Conservation (phyloP, 2,888 invertebrate species). For the Oscheius sp. region DNA sequence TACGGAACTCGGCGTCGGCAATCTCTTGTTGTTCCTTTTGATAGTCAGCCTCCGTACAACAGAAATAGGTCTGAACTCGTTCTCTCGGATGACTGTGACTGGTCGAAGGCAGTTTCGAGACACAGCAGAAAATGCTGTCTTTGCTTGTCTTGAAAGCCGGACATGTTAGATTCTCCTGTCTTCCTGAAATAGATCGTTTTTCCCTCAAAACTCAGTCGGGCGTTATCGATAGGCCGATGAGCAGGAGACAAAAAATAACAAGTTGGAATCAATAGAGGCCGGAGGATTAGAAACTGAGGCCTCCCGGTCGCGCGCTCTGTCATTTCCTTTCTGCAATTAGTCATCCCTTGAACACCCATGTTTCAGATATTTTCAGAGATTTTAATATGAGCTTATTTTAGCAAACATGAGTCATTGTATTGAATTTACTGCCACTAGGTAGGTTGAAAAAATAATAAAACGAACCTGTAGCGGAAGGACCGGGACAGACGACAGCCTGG, state of each 20-base stretch:
- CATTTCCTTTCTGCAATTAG: constrained; percentile 26
- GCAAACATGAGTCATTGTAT: neutral
- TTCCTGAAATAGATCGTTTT: neutral
- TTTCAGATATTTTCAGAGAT: neutral
- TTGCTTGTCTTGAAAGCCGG: constrained; percentile 58
- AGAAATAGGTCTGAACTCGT: constrained; percentile 44
- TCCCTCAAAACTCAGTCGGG: neutral
- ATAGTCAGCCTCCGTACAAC: constrained; percentile 49
- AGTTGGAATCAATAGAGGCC: constrained; percentile 25
- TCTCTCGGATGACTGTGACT: constrained; percentile 40
- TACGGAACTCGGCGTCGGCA: constrained; percentile 49
- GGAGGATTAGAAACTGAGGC: constrained; percentile 24
- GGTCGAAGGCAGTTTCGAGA: constrained; percentile 53
- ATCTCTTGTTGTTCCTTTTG: constrained; percentile 53
- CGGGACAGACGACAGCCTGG: constrained; percentile 15
- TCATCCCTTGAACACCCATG: neutral
- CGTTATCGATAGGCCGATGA: neutral
- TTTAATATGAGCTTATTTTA: neutral
- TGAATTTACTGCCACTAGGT: neutral
- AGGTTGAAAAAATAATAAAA: constrained; percentile 2
- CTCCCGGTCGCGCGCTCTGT: constrained; percentile 14
- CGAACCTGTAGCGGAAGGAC: constrained; percentile 24
- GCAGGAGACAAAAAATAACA: constrained; percentile 12
- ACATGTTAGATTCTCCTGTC: constrained; percentile 49
- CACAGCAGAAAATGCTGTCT: constrained; percentile 47